Percentiles rank a stretch among this genome's conserved stretches.
These are phyloP conservation scores for Pristionchus exspectatus DNA, from an alignment of 2,888 invertebrate species.

Conservation along the genomic window DNA sequence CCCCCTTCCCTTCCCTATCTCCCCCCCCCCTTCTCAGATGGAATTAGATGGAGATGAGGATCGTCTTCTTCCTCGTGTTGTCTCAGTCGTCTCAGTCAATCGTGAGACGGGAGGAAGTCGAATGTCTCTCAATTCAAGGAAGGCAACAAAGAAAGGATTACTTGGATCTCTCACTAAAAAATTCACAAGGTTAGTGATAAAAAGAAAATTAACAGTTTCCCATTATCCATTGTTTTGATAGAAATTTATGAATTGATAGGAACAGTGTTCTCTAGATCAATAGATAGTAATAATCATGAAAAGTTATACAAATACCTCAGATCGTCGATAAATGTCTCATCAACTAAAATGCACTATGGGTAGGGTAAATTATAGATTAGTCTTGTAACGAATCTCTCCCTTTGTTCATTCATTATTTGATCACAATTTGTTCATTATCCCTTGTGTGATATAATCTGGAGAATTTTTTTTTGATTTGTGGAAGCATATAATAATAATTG, in stretches of 20 bases:
- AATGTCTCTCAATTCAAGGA: conserved; percentile 55
- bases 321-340: neutral
- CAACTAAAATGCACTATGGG: conserved; percentile 4
- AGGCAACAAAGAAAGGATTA: conserved; percentile 44
- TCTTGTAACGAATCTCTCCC: neutral
- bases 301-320: neutral
- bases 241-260: no score
- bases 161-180: conserved; percentile 46
- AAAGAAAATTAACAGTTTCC: neutral
- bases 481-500: neutral
- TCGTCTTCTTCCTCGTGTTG: conserved; percentile 58
- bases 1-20: neutral
- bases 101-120: conserved; percentile 58
- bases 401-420: neutral
- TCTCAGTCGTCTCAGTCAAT: conserved; percentile 68
- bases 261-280: neutral
- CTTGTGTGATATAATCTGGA: neutral
- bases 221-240: conserved; percentile 3
- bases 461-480: neutral
- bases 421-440: neutral
- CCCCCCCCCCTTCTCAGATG: conserved; percentile 1
- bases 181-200: conserved; percentile 21
- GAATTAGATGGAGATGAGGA: conserved; percentile 58
- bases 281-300: neutral
- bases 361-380: neutral